These are phyloP conservation scores for Sminthurides aquaticus DNA, from an alignment of 2,888 invertebrate species.

Conservation along the genomic window DNA sequence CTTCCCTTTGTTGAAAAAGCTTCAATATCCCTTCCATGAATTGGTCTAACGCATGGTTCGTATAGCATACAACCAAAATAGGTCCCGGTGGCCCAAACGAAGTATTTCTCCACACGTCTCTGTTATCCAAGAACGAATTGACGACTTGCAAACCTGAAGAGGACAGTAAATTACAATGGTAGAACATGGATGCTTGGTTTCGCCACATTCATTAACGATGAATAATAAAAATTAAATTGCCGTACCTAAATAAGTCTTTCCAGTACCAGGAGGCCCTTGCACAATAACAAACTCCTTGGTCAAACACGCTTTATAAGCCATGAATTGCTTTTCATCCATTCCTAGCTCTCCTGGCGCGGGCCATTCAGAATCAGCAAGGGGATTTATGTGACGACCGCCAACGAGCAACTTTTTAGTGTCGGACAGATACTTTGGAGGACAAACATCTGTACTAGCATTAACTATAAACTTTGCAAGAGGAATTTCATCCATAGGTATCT, in stretches of 20 bases:
- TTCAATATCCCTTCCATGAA: conserved; percentile 63
- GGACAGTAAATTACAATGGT: not conserved
- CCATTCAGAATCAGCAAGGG: not conserved
- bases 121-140: conserved; percentile 58
- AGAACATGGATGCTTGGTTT: too few relatives aligned
- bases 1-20: conserved; percentile 40
- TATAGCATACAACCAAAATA: conserved; percentile 70
- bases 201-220: not conserved
- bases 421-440: conserved; percentile 47
- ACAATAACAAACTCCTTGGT: conserved; percentile 47
- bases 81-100: conserved; percentile 48
- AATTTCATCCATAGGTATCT: conserved; percentile 52
- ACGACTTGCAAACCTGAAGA: conserved; percentile 69
- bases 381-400: not conserved
- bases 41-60: conserved; percentile 80
- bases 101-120: conserved; percentile 45
- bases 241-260: conserved; percentile 50
- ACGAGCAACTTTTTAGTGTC: not conserved
- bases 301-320: conserved; percentile 46
- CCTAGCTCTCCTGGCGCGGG: conserved; percentile 33
- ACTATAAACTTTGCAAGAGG: conserved; percentile 64
- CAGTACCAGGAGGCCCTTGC: conserved; percentile 53
- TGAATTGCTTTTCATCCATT: conserved; percentile 47
- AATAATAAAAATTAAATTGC: not conserved
- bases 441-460: conserved; percentile 46